These are phyloP conservation scores for Malurus elegans DNA, from an alignment of 2,113 vertebrate genomes.

Conservation along the genomic window DNA sequence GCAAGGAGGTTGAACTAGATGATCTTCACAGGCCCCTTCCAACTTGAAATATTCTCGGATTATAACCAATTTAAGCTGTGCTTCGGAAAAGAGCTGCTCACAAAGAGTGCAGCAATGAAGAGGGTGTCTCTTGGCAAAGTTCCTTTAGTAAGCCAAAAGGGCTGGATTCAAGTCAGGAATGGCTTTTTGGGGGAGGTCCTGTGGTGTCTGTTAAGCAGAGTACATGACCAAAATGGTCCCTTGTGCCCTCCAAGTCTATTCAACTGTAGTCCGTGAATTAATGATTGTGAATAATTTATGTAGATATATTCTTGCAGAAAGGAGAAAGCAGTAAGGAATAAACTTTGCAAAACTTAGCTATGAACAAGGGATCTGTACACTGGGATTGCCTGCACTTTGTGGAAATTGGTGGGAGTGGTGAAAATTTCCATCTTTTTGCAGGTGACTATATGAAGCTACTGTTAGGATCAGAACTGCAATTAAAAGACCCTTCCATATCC, in stretches of 20 bases:
- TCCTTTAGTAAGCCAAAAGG: neutral
- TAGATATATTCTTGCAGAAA: neutral
- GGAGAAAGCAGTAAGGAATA: neutral
- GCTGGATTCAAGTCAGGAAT: neutral
- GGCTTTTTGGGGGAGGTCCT: neutral
- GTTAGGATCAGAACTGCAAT: neutral
- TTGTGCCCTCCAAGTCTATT: neutral
- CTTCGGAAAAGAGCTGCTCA: neutral
- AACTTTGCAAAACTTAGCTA: neutral
- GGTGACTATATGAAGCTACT: neutral
- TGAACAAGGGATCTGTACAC: neutral
- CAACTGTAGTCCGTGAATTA: neutral
- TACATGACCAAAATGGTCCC: neutral
- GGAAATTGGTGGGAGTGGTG: neutral
- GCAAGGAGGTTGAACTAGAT: no score
- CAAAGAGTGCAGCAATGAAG: neutral
- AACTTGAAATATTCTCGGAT: neutral
- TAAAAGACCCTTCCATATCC: neutral
- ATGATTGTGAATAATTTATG: constrained; percentile 4
- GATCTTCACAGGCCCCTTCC: neutral
- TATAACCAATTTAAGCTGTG: neutral
- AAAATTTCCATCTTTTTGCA: neutral
- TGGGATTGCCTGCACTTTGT: neutral
- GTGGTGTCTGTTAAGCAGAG: neutral
- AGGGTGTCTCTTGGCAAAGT: neutral